These are phyloP conservation scores for Hemibagrus wyckioides DNA, from an alignment of 2,113 vertebrate species.

Conservation along the genomic window DNA sequence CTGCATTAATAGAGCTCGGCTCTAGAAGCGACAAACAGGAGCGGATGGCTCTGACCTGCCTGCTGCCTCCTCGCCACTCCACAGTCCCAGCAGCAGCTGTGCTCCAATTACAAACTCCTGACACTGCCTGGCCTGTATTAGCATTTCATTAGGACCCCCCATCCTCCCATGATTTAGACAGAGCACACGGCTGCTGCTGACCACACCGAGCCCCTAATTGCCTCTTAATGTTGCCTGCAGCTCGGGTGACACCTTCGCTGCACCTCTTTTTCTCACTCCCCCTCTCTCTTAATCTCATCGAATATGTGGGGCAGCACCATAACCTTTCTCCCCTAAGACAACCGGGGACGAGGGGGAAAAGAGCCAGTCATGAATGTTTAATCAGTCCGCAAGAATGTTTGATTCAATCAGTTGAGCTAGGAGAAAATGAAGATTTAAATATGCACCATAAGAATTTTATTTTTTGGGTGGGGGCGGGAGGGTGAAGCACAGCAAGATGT, in stretches of 20 bases:
- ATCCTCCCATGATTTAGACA: conserved; percentile 57
- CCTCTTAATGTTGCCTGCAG: conserved; percentile 57
- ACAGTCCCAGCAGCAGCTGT: conserved; percentile 80
- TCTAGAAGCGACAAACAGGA: conserved; percentile 38
- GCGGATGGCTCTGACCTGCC: conserved; percentile 52
- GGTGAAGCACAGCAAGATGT: background rate
- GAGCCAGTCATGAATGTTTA: conserved; percentile 45
- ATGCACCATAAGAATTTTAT: conserved; percentile 7
- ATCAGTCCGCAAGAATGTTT: conserved; percentile 38
- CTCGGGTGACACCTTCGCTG: conserved; percentile 45
- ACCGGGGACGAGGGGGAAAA: conserved; percentile 17
- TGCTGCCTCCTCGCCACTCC: conserved; percentile 40
- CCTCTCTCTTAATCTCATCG: conserved; percentile 42
- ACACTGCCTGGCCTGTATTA: conserved; percentile 79
- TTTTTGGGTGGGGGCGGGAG: background rate
- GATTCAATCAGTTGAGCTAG: conserved; percentile 32
- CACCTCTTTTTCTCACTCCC: conserved; percentile 35
- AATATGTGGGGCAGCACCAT: conserved; percentile 42
- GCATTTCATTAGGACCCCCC: conserved; percentile 79
- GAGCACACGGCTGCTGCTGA: conserved; percentile 50
- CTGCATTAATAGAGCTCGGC: conserved; percentile 21
- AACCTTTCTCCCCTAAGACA: conserved; percentile 42
- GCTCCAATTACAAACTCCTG: conserved; percentile 81
- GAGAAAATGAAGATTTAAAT: conserved; percentile 39
- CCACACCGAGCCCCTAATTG: conserved; percentile 61